Percentiles rank a stretch among this genome's conserved stretches.
Conservation (phyloP, 2,797 vertebrate species). For the Malacoctenus gilli region DNA sequence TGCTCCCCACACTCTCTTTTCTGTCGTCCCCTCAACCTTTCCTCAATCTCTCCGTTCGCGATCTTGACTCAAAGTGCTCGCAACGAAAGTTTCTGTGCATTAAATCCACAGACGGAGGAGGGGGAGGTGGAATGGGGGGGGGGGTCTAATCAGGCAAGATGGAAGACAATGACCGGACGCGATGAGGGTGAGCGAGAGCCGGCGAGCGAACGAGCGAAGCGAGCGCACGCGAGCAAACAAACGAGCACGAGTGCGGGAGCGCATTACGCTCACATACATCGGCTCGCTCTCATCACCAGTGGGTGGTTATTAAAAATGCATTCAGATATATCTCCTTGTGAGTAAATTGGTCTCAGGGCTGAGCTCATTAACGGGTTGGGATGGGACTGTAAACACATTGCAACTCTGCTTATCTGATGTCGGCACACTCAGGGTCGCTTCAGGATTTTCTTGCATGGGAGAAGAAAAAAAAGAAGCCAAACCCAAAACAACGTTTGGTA, state of each 20-base stretch:
- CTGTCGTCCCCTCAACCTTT: slow-evolving; percentile 57
- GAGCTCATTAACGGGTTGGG: slow-evolving; percentile 77
- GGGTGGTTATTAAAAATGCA: slow-evolving; percentile 83
- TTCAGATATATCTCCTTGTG: slow-evolving; percentile 75
- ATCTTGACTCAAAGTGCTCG: slow-evolving; percentile 72
- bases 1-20: slow-evolving; percentile 34
- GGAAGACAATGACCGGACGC: slow-evolving; percentile 65
- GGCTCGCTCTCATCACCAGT: slow-evolving; percentile 76
- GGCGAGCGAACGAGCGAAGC: slow-evolving; percentile 49
- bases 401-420: slow-evolving; percentile 69
- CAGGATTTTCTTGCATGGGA: slow-evolving; percentile 61
- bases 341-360: slow-evolving; percentile 80
- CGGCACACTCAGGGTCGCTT: slow-evolving; percentile 64
- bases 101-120: slow-evolving; percentile 56
- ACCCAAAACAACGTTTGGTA: slow-evolving; percentile 47
- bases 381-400: slow-evolving; percentile 77
- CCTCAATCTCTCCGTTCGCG: slow-evolving; percentile 58
- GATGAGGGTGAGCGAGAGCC: slow-evolving; percentile 47
- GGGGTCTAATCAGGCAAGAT: slow-evolving; percentile 58
- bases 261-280: slow-evolving; percentile 64
- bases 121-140: slow-evolving; percentile 8
- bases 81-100: slow-evolving; percentile 69
- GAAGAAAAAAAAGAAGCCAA: too few species aligned
- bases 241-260: slow-evolving; percentile 64
- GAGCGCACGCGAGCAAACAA: slow-evolving; percentile 64